These are phyloP conservation scores for Nesoenas mayeri DNA, from an alignment of 2,113 vertebrate species.

Conservation along the genomic window DNA sequence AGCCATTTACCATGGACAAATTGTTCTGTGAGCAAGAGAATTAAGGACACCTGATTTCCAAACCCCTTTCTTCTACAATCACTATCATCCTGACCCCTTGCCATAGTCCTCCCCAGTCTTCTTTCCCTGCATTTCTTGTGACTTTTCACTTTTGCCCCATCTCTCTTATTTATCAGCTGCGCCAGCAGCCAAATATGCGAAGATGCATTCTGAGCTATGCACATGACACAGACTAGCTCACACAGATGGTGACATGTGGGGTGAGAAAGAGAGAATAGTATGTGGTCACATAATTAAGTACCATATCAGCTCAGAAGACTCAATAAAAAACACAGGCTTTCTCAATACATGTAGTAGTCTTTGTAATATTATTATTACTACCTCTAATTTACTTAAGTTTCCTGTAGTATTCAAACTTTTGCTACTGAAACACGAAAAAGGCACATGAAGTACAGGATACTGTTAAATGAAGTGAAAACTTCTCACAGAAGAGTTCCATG, in stretches of 20 bases:
- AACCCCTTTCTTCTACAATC: background rate
- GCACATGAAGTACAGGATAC: accelerated
- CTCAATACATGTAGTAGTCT: background rate
- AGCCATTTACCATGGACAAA: background rate
- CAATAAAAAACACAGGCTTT: background rate
- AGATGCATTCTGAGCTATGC: background rate
- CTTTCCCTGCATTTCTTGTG: background rate
- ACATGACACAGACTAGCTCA: background rate
- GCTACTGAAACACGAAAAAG: background rate
- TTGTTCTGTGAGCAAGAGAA: background rate
- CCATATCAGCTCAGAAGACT: background rate
- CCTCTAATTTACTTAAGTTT: background rate
- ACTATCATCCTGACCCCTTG: background rate
- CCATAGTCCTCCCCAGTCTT: accelerated
- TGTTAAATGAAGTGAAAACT: background rate
- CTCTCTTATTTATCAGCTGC: background rate
- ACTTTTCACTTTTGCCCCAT: background rate
- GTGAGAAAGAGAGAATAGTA: background rate
- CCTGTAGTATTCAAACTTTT: background rate
- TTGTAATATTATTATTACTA: background rate
- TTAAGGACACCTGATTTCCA: background rate
- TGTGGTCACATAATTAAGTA: background rate
- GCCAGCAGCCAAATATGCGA: background rate
- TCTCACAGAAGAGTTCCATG: background rate
- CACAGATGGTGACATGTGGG: background rate